Conservation (phyloP, 2,888 invertebrate genomes). For the Diachrysia chrysitis region DNA sequence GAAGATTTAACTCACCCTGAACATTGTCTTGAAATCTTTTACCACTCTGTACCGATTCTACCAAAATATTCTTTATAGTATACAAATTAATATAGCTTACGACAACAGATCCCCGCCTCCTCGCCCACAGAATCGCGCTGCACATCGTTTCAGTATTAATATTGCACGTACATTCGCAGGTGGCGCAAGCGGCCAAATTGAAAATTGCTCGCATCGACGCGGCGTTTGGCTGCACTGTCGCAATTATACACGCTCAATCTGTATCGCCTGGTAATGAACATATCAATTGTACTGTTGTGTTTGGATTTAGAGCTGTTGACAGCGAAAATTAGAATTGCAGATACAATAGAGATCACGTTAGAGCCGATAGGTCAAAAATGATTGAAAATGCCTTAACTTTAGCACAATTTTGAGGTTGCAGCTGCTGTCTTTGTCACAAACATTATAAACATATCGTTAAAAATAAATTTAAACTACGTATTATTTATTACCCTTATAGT, state of each 20-base stretch:
- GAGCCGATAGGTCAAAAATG: neutral
- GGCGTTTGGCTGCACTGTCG: slow-evolving; percentile 20
- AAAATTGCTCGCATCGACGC: slow-evolving; percentile 65
- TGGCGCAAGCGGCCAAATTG: slow-evolving; percentile 68
- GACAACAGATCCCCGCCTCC: slow-evolving; percentile 28
- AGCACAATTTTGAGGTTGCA: too few relatives aligned
- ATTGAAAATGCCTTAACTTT: neutral
- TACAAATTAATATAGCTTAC: neutral
- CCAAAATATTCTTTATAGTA: neutral
- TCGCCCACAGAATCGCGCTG: slow-evolving; percentile 41
- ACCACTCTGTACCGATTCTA: neutral
- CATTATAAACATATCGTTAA: too few relatives aligned
- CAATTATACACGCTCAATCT: slow-evolving; percentile 41
- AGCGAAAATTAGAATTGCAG: neutral
- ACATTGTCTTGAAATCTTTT: neutral
- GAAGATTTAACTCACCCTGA: too few relatives aligned
- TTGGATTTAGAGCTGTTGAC: slow-evolving; percentile 5
- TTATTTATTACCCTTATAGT: too few relatives aligned
- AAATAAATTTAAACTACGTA: too few relatives aligned
- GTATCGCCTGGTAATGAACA: slow-evolving; percentile 36
- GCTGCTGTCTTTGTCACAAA: too few relatives aligned
- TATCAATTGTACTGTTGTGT: slow-evolving; percentile 13
- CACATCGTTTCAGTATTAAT: slow-evolving; percentile 68
- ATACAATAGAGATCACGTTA: neutral
- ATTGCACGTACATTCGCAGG: slow-evolving; percentile 69